phyloP scores from a whole-genome alignment of 2,888 invertebrate species.

The Nasonia oneida region DNA sequence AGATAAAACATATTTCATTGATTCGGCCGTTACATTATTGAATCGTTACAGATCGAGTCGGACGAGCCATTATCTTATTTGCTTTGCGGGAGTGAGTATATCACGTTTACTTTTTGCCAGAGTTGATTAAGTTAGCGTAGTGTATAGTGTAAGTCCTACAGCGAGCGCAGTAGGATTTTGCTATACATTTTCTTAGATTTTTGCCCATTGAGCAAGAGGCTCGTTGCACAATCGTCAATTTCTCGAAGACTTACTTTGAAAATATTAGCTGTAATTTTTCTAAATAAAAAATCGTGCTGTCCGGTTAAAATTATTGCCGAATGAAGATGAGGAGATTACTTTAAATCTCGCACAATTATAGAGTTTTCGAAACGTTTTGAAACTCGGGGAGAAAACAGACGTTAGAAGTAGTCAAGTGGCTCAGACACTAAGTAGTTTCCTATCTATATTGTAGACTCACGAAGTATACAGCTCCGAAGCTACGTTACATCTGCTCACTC shows the following conservation, averaged over 20 bases:
- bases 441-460: too few relatives aligned
- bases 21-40: not conserved
- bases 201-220: too few relatives aligned
- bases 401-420: too few relatives aligned
- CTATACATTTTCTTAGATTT: not conserved
- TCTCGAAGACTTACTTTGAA: not conserved
- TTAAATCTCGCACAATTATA: too few relatives aligned
- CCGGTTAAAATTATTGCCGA: too few relatives aligned
- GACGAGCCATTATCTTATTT: not conserved
- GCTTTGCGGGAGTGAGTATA: not conserved
- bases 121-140: not conserved
- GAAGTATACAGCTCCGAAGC: too few relatives aligned
- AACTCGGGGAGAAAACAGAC: too few relatives aligned
- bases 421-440: too few relatives aligned
- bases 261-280: not conserved
- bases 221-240: not conserved
- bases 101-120: not conserved
- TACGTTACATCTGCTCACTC: too few relatives aligned
- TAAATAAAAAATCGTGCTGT: too few relatives aligned
- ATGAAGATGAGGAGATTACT: too few relatives aligned
- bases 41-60: not conserved
- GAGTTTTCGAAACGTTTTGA: too few relatives aligned
- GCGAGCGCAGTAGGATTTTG: not conserved
- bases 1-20: slow-evolving; percentile 25
- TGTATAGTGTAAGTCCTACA: not conserved